phyloP scores from a whole-genome alignment of 1,140 invertebrate genomes.

The Coptotermes formosanus region DNA sequence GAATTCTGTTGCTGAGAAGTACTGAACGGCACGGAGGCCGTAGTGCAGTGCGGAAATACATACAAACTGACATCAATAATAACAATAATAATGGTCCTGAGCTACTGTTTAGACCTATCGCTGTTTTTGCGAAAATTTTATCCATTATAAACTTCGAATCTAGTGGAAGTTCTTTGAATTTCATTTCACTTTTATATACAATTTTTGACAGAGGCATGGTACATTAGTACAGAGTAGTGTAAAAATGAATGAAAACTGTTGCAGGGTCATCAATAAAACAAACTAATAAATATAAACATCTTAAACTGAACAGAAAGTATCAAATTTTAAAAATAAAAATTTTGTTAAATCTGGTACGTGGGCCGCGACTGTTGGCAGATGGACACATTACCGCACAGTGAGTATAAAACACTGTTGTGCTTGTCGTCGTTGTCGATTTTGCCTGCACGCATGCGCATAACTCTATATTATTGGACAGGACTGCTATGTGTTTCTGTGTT shows the following conservation, averaged over 20 bases:
- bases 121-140: no score
- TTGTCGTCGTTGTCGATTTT: not conserved
- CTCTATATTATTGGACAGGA: not conserved
- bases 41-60: no score
- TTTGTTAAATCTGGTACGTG: not conserved
- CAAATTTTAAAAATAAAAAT: not conserved
- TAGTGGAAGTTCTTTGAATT: no score
- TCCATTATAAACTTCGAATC: no score
- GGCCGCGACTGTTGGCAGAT: not conserved
- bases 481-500: not conserved
- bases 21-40: no score
- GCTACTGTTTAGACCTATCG: no score
- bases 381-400: not conserved
- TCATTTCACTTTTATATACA: no score
- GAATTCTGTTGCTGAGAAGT: no score
- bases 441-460: not conserved
- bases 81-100: no score
- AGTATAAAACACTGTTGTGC: not conserved
- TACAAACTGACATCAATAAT: no score
- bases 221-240: not conserved
- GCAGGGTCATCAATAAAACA: not conserved
- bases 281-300: not conserved
- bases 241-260: not conserved
- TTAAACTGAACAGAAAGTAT: not conserved
- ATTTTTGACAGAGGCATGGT: no score